Conservation (phyloP, 2,113 vertebrate species). For the Sinocyclocheilus anshuiensis region DNA sequence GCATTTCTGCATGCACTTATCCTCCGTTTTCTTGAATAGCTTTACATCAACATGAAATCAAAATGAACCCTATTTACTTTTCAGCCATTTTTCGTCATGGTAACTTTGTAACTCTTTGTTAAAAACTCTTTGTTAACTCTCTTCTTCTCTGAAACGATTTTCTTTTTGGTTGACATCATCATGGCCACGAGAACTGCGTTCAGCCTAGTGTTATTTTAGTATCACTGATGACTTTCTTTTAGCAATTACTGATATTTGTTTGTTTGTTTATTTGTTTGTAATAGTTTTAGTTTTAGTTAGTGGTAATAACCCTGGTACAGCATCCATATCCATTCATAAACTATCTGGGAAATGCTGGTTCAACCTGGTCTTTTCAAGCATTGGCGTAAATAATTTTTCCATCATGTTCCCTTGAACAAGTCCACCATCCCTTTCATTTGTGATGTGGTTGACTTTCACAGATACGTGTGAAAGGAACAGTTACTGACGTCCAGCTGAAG, state of each 20-base stretch:
- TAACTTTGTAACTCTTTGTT: not conserved
- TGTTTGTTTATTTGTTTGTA: not conserved
- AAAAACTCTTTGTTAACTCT: not conserved
- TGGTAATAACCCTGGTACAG: not conserved
- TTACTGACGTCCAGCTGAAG: conserved; percentile 83
- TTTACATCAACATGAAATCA: not conserved
- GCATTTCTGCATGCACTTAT: not conserved
- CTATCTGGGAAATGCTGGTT: not conserved
- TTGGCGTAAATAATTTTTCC: not conserved
- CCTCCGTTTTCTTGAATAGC: not conserved
- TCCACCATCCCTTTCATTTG: conserved; percentile 49
- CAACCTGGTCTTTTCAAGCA: not conserved
- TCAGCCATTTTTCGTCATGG: not conserved
- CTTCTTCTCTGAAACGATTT: not conserved
- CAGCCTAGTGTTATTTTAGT: not conserved
- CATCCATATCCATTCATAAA: not conserved
- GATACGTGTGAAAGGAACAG: conserved; percentile 81
- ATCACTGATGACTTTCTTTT: no score
- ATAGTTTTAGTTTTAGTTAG: not conserved
- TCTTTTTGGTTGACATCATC: no score
- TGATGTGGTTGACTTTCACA: conserved; percentile 67
- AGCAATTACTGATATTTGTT: no score
- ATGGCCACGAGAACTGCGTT: not conserved
- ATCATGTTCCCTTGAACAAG: not conserved
- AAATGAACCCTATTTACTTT: not conserved